These are phyloP conservation scores for Trichogramma evanescens DNA, from an alignment of 2,888 invertebrate genomes.

Conservation along the genomic window DNA sequence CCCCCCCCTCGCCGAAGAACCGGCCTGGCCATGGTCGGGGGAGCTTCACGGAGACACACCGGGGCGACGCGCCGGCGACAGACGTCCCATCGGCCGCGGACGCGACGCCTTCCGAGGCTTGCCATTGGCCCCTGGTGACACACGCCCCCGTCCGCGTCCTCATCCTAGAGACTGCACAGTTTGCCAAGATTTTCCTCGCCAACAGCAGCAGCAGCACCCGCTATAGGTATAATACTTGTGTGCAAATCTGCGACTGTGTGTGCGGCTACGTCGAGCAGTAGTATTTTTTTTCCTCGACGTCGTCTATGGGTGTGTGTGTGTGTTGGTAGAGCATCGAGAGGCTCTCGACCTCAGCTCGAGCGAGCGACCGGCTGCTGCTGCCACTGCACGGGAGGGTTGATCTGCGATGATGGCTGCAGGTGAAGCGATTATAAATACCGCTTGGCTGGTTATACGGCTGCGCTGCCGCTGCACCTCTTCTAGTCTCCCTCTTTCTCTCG, in stretches of 20 bases:
- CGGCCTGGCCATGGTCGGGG: constrained; percentile 5
- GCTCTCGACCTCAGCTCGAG: too few species aligned
- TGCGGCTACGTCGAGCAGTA: too few species aligned
- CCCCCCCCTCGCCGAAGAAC: constrained; percentile 11
- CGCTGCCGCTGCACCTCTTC: not conserved
- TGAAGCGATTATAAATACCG: too few species aligned
- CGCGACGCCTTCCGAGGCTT: constrained; percentile 30
- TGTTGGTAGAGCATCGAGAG: too few species aligned
- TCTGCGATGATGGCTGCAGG: too few species aligned
- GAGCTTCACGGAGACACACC: constrained; percentile 5
- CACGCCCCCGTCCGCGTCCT: constrained; percentile 32
- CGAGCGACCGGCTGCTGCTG: too few species aligned
- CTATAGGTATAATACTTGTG: too few species aligned
- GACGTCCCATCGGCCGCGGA: constrained; percentile 22
- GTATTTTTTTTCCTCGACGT: too few species aligned
- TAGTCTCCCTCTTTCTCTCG: not conserved
- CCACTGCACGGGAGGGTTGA: too few species aligned
- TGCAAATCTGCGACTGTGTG: too few species aligned
- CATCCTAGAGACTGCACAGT: constrained; percentile 10
- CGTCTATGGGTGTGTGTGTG: too few species aligned
- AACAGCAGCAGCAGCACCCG: too few species aligned
- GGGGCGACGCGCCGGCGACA: constrained; percentile 18
- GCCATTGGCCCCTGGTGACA: constrained; percentile 40
- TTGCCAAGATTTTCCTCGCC: constrained; percentile 20
- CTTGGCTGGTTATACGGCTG: not conserved